A percentile compares a stretch with the other conserved stretches of the same genome.
Evolutionary conservation across 2,888 invertebrate species (phyloP).

Genomic region (Aelia acuminata): DNA sequence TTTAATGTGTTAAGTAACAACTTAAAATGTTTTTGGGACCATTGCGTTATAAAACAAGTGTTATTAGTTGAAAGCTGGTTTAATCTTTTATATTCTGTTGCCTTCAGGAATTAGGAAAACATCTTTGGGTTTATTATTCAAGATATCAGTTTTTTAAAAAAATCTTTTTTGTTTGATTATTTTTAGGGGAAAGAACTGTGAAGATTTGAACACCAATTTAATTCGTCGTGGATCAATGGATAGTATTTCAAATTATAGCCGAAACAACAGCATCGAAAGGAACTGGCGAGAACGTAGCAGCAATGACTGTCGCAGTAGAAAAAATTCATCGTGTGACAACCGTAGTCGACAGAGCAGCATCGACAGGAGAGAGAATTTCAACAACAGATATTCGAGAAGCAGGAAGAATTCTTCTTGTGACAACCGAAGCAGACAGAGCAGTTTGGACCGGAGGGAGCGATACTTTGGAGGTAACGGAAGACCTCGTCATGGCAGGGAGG

Average conservation of each 20-base stretch:
- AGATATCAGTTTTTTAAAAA: too few relatives aligned
- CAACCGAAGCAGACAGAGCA: slow-evolving; percentile 61
- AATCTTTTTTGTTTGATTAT: neutral
- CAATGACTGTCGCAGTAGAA: slow-evolving; percentile 65
- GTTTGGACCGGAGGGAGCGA: slow-evolving; percentile 60
- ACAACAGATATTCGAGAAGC: slow-evolving; percentile 59
- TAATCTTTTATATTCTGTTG: too few relatives aligned
- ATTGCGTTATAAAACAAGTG: too few relatives aligned
- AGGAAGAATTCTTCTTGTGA: slow-evolving; percentile 63
- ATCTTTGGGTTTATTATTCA: too few relatives aligned
- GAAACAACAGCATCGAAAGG: slow-evolving; percentile 64
- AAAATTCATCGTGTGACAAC: slow-evolving; percentile 65
- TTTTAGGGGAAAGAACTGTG: slow-evolving; percentile 62
- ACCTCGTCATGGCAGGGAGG: slow-evolving; percentile 57
- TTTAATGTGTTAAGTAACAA: too few relatives aligned
- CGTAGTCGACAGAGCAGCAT: slow-evolving; percentile 67
- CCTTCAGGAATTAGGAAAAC: too few relatives aligned
- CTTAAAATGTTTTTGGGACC: too few relatives aligned
- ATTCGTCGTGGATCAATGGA: slow-evolving; percentile 63
- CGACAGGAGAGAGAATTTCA: slow-evolving; percentile 54
- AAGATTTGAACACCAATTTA: slow-evolving; percentile 46
- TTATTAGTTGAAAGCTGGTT: too few relatives aligned
- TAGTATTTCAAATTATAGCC: slow-evolving; percentile 62
- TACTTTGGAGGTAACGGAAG: slow-evolving; percentile 36
- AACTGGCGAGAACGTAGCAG: slow-evolving; percentile 66